Percentiles rank a stretch among this genome's conserved stretches.
phyloP scores from a whole-genome alignment of 2,113 vertebrate species.

The Hippocampus zosterae region DNA sequence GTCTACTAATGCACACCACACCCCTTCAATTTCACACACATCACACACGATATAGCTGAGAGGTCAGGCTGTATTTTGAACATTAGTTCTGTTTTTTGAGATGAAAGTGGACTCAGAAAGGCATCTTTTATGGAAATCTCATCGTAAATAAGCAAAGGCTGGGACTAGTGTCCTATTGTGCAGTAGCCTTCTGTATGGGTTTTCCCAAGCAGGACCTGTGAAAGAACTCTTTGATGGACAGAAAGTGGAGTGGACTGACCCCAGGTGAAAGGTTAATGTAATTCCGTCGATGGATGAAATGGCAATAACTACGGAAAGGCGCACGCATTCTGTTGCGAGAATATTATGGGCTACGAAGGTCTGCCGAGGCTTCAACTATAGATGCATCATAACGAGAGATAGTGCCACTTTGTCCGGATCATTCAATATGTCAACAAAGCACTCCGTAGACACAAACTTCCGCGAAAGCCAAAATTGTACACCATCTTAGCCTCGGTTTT shows the following conservation, averaged over 20 bases:
- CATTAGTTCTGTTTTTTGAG: neutral
- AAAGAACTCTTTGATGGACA: neutral
- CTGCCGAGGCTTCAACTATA: neutral
- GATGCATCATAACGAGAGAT: neutral
- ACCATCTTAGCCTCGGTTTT: neutral
- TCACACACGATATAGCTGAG: neutral
- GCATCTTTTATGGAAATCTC: neutral
- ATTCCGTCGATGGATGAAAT: neutral
- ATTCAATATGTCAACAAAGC: neutral
- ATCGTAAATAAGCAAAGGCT: neutral
- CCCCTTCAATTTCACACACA: constrained; percentile 25
- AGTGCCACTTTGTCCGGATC: neutral
- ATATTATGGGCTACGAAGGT: neutral
- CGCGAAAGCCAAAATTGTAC: neutral
- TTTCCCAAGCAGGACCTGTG: neutral
- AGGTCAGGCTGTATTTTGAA: neutral
- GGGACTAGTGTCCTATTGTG: neutral
- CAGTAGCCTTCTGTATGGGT: neutral
- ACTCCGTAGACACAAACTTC: neutral
- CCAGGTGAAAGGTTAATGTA: neutral
- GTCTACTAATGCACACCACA: constrained; percentile 18
- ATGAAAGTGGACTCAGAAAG: neutral
- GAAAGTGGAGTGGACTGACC: neutral
- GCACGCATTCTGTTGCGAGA: neutral
- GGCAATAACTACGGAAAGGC: neutral